Evolutionary conservation across 2,888 invertebrate genomes (phyloP).

Genomic region (Micropterix aruncella): DNA sequence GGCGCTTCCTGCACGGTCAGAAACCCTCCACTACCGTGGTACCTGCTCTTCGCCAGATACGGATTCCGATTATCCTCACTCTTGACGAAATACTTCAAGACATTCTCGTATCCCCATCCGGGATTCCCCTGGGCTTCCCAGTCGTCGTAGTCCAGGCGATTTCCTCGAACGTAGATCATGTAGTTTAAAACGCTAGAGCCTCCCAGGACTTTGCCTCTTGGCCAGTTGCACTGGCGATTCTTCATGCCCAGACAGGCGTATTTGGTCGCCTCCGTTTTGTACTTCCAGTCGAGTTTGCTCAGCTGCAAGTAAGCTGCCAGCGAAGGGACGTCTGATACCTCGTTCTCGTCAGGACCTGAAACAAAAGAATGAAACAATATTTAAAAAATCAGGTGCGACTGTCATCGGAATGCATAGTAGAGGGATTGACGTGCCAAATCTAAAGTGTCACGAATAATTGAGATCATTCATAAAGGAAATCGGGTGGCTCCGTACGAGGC

Average conservation of each 20-base stretch:
- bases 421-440: no score
- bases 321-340: conserved; percentile 78
- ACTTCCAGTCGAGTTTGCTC: conserved; percentile 78
- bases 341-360: conserved; percentile 74
- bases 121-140: conserved; percentile 80
- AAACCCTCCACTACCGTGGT: conserved; percentile 60
- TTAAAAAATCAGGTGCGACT: no score
- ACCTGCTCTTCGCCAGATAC: conserved; percentile 53
- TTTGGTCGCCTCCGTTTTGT: conserved; percentile 74
- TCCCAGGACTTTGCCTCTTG: conserved; percentile 78
- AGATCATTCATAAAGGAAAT: no score
- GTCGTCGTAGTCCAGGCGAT: conserved; percentile 69
- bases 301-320: conserved; percentile 76
- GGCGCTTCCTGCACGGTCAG: conserved; percentile 73
- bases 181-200: conserved; percentile 80
- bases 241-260: conserved; percentile 74
- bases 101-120: conserved; percentile 79
- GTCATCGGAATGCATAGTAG: no score
- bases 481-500: no score
- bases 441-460: no score
- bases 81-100: conserved; percentile 78
- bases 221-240: conserved; percentile 74
- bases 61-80: conserved; percentile 83
- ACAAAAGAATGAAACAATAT: conserved; percentile 11
- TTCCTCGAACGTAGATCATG: conserved; percentile 84